Evolutionary conservation across 2,888 invertebrate genomes (phyloP).

Genomic region (Erebia palarica): DNA sequence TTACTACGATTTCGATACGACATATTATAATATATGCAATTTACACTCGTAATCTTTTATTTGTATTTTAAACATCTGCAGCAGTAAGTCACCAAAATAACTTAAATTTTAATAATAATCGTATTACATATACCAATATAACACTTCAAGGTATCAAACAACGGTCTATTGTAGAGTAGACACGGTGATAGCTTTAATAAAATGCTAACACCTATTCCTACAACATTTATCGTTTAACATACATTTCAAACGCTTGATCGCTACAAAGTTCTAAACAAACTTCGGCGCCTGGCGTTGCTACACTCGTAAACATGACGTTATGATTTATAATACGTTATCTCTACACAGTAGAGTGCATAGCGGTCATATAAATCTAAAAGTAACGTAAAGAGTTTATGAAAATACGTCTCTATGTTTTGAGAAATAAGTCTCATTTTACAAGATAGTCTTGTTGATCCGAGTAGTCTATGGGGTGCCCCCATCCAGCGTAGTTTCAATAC

Average conservation of each 20-base stretch:
- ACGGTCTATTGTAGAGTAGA: background rate
- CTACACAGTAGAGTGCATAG: conserved; percentile 24
- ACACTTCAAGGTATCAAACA: background rate
- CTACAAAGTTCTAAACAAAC: conserved; percentile 34
- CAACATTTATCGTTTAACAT: conserved; percentile 26
- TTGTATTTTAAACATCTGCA: background rate
- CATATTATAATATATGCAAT: too few relatives aligned
- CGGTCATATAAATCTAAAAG: conserved; percentile 17
- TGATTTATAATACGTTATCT: conserved; percentile 38
- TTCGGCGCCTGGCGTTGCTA: conserved; percentile 35
- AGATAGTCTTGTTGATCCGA: background rate
- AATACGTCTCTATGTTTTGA: background rate
- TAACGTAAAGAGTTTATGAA: background rate
- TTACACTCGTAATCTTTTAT: too few relatives aligned
- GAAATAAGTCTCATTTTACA: background rate
- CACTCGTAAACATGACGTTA: conserved; percentile 38
- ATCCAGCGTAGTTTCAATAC: conserved; percentile 14
- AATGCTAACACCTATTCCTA: conserved; percentile 9
- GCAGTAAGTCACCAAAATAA: background rate
- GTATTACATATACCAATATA: too few relatives aligned
- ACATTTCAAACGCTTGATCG: conserved; percentile 24
- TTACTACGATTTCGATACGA: background rate
- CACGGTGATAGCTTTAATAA: background rate
- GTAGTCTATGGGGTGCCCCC: conserved; percentile 10
- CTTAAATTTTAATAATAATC: background rate